Evolutionary conservation across 2,113 vertebrate genomes (phyloP).

Genomic region (Hyaena hyaena): DNA sequence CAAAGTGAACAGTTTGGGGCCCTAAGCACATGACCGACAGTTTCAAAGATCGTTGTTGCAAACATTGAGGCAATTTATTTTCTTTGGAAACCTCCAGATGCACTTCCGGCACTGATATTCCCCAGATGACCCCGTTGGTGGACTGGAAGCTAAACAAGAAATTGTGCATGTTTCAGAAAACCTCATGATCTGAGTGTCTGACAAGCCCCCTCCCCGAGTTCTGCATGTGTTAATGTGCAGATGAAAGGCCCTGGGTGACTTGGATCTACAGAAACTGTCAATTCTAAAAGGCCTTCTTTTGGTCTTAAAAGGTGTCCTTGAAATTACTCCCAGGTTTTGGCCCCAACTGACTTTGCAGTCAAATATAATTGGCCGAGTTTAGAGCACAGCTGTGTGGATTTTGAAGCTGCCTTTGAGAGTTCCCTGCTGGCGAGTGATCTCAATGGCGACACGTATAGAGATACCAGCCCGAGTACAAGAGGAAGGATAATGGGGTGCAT

Average conservation of each 20-base stretch:
- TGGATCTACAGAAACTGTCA: slow-evolving; percentile 35
- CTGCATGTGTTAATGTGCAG: background rate
- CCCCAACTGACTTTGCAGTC: background rate
- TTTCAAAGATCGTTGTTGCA: slow-evolving; percentile 30
- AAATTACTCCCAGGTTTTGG: slow-evolving; percentile 57
- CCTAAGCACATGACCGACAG: background rate
- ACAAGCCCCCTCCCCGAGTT: rapidly evolving
- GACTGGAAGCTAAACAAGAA: slow-evolving; percentile 38
- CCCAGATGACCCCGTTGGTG: slow-evolving; percentile 2
- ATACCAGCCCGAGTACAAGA: rapidly evolving
- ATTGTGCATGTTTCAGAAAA: slow-evolving; percentile 46
- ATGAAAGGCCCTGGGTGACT: background rate
- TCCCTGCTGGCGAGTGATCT: background rate
- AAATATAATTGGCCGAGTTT: background rate
- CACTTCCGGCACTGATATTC: slow-evolving; percentile 50
- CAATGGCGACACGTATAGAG: rapidly evolving
- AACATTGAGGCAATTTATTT: slow-evolving; percentile 52
- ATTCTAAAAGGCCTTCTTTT: slow-evolving; percentile 40
- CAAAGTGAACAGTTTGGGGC: slow-evolving; percentile 7
- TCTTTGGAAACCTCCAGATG: slow-evolving; percentile 52
- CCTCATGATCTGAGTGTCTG: background rate
- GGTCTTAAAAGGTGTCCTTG: slow-evolving; percentile 66
- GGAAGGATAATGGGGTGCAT: rapidly evolving
- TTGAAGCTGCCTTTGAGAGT: background rate
- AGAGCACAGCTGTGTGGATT: background rate